These are phyloP conservation scores for Himantopus leucocephalus DNA, from an alignment of 2,113 vertebrate species.

Conservation along the genomic window DNA sequence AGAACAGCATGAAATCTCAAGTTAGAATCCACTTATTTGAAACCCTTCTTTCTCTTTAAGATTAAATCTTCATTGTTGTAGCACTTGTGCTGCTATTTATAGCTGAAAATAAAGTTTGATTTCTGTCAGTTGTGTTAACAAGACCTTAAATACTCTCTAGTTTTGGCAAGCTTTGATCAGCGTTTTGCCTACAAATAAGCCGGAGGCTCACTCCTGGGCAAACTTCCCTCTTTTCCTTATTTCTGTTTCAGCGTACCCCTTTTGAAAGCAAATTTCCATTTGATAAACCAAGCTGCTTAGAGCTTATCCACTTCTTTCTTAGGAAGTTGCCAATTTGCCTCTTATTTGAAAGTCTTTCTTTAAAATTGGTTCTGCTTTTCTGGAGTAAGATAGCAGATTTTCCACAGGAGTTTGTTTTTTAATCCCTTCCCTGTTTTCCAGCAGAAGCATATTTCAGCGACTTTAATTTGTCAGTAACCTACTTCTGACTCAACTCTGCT, in stretches of 20 bases:
- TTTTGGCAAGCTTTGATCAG: slow-evolving; percentile 36
- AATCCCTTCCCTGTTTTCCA: slow-evolving; percentile 30
- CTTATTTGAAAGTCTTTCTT: slow-evolving; percentile 44
- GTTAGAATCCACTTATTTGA: background rate
- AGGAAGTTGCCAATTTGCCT: slow-evolving; percentile 45
- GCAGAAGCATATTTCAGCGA: background rate
- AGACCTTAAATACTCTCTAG: background rate
- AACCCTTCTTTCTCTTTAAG: background rate
- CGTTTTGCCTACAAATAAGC: background rate
- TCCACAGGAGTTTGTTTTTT: slow-evolving; percentile 47
- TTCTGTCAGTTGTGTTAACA: slow-evolving; percentile 28
- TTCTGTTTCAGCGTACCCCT: background rate
- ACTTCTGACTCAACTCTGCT: slow-evolving; percentile 16
- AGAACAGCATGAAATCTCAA: background rate
- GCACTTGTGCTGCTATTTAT: background rate
- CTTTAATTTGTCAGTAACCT: slow-evolving; percentile 42
- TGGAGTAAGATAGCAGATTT: slow-evolving; percentile 52
- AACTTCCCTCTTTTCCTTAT: background rate
- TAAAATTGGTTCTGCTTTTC: slow-evolving; percentile 43
- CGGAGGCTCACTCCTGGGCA: background rate
- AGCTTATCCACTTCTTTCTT: slow-evolving; percentile 42
- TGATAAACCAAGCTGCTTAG: slow-evolving; percentile 47
- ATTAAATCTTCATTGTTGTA: background rate
- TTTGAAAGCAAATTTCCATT: slow-evolving; percentile 50
- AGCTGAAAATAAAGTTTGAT: background rate